Conservation (phyloP, 2,888 invertebrate species). For the Unio pictorum region DNA sequence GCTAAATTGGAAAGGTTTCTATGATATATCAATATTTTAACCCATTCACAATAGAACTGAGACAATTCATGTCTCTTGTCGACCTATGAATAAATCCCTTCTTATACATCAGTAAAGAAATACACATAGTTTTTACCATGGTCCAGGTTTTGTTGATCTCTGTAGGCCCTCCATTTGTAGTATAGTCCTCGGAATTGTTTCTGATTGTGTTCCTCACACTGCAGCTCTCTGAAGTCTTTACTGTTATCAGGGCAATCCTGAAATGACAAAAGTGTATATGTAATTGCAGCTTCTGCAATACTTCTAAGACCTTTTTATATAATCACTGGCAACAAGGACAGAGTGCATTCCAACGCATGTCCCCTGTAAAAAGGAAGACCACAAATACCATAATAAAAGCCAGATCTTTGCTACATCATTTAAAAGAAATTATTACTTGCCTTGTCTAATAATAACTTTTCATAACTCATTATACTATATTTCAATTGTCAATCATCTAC, state of each 20-base stretch:
- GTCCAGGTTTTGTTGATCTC: conserved; percentile 20
- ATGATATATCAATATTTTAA: too few species aligned
- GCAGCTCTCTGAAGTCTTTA: conserved; percentile 85
- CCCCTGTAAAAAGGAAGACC: too few species aligned
- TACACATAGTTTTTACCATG: conserved; percentile 15
- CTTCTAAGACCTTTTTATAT: not conserved
- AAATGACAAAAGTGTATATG: conserved; percentile 5
- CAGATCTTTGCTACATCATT: too few species aligned
- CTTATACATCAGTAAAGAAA: not conserved
- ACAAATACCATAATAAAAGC: too few species aligned
- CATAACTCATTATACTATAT: too few species aligned
- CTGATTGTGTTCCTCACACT: conserved; percentile 88
- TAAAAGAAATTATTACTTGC: too few species aligned
- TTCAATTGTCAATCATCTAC: too few species aligned
- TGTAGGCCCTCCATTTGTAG: conserved; percentile 80
- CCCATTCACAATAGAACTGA: too few species aligned
- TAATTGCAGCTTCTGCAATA: not conserved
- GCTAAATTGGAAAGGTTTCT: too few species aligned
- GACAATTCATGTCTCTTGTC: too few species aligned
- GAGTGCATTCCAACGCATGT: not conserved
- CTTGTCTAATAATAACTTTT: too few species aligned
- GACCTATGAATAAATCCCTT: not conserved
- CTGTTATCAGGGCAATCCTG: conserved; percentile 82
- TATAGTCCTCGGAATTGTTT: conserved; percentile 83
- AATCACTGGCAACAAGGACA: not conserved